phyloP scores from a whole-genome alignment of 2,888 invertebrate genomes.

The Crepidodera aurea region DNA sequence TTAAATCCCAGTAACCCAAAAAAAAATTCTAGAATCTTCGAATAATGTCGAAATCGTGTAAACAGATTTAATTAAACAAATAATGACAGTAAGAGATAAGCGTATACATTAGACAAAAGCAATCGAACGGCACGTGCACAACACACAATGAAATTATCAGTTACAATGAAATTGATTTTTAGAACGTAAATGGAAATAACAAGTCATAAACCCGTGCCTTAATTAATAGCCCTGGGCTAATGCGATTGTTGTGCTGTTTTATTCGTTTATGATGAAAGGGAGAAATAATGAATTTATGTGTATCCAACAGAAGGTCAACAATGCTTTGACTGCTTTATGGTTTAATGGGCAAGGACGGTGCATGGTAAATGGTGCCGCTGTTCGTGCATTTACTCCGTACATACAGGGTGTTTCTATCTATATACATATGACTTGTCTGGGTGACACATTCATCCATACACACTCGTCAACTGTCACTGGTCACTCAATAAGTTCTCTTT shows the following conservation, averaged over 20 bases:
- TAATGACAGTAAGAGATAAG: too few species aligned
- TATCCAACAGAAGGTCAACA: neutral
- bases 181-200: conserved; percentile 11
- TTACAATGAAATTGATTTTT: conserved; percentile 23
- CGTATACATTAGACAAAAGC: conserved; percentile 22
- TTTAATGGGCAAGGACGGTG: neutral
- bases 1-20: too few species aligned
- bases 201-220: conserved; percentile 25
- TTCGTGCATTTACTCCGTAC: too few species aligned
- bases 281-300: neutral
- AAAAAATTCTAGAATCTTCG: too few species aligned
- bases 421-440: too few species aligned
- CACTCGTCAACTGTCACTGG: too few species aligned
- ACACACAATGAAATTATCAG: conserved; percentile 26
- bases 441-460: too few species aligned
- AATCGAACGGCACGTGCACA: conserved; percentile 32
- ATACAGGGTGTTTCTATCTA: too few species aligned
- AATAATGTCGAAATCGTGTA: too few species aligned
- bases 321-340: neutral
- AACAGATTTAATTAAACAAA: too few species aligned
- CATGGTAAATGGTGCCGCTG: too few species aligned
- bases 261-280: neutral
- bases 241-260: neutral
- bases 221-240: conserved; percentile 8
- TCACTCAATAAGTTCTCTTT: too few species aligned